A percentile compares a stretch with the other conserved stretches of the same genome.
phyloP scores from a whole-genome alignment of 2,888 invertebrate genomes.

The Dendrolimus houi region DNA sequence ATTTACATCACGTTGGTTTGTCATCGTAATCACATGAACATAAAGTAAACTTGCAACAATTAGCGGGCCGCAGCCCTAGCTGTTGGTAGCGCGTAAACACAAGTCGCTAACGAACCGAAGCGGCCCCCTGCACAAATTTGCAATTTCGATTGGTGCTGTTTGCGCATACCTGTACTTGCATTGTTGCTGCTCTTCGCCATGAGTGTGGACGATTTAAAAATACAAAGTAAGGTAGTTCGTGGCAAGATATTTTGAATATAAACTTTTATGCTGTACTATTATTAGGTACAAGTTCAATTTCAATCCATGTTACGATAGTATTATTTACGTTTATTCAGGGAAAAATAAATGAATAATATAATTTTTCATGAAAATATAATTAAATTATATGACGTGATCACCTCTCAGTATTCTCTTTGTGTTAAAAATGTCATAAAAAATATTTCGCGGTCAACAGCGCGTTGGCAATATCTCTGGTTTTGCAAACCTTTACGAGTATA shows the following conservation, averaged over 20 bases:
- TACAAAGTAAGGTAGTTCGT: constrained; percentile 21
- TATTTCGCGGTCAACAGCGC: too few species aligned
- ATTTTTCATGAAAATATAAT: too few species aligned
- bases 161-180: constrained; percentile 41
- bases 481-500: too few species aligned
- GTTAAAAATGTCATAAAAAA: too few species aligned
- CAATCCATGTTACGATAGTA: too few species aligned
- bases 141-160: constrained; percentile 71
- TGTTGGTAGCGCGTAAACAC: constrained; percentile 67
- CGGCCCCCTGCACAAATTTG: constrained; percentile 73
- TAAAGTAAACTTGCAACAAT: constrained; percentile 56
- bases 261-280: background rate
- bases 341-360: too few species aligned
- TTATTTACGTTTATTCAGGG: too few species aligned
- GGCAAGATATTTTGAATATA: background rate
- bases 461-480: too few species aligned
- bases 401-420: too few species aligned
- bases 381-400: too few species aligned
- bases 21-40: constrained; percentile 18
- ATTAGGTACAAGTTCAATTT: too few species aligned
- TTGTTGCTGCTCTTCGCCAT: constrained; percentile 15
- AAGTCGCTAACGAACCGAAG: constrained; percentile 72
- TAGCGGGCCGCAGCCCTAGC: constrained; percentile 64
- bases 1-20: background rate
- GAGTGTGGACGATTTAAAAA: constrained; percentile 33